These are phyloP conservation scores for Oxyruncus cristatus DNA, from an alignment of 2,113 vertebrate genomes.

Conservation along the genomic window DNA sequence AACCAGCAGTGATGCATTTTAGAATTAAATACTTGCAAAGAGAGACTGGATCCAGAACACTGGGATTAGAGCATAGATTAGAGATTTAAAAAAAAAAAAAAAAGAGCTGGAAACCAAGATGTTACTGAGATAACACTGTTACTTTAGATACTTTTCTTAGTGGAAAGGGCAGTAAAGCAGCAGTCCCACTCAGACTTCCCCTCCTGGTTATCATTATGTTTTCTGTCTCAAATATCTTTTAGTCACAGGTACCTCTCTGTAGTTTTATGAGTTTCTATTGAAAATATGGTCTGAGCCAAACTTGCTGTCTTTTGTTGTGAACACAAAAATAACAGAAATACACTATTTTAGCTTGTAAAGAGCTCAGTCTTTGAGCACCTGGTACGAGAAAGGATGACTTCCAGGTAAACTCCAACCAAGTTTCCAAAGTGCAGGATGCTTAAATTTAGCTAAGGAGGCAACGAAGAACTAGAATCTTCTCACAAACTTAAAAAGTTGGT, in stretches of 20 bases:
- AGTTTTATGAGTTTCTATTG: not conserved
- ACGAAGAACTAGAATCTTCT: not conserved
- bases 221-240: not conserved
- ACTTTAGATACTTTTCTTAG: not conserved
- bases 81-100: not conserved
- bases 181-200: not conserved
- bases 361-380: not conserved
- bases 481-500: not conserved
- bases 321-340: not conserved
- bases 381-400: not conserved
- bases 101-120: not conserved
- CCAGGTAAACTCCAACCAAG: not conserved
- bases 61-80: not conserved
- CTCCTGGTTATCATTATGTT: not conserved
- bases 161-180: not conserved
- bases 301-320: not conserved
- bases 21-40: not conserved
- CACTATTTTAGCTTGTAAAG: not conserved
- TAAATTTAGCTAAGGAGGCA: not conserved
- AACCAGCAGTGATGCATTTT: not conserved
- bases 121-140: not conserved
- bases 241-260: not conserved
- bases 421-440: not conserved
- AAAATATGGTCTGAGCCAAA: not conserved
- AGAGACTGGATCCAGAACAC: not conserved